Evolutionary conservation across 2,797 vertebrate genomes (phyloP), one percentile per base, ranked within the genome.

Genomic region (Eidolon dupreanum): DNA sequence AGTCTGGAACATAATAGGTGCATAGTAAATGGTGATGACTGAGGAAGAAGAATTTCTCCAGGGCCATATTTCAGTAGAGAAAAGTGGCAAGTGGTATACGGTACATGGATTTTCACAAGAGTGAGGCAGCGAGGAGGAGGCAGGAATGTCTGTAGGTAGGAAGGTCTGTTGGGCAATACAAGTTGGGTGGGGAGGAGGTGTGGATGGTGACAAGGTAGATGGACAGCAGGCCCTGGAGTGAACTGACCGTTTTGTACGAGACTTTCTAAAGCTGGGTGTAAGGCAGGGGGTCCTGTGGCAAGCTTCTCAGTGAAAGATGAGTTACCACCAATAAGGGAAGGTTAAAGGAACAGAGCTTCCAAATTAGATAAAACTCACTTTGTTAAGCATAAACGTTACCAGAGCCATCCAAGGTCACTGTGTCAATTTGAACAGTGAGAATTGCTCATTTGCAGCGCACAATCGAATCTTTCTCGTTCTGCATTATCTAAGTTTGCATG

Each of bases 301-400:
- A 88, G 63, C 8, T 90, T 92, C 38, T 24, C 71, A 13, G 24
- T 17, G 65, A 90, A 93, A 87, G 53, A 86, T 55, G n/a, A 51
- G 73, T 82, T 73, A 66, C 53, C 61, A 24, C 33, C 97, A 85
- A 51, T 41, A 43, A 0, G 0, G 61, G 61, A 55, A 33, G 33
- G 26, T 90, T 92, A 61, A 33, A 16, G 55, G 87, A 94, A 41
- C 6, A 12, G 24, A 53, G 83, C 91, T 43, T 92, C 96, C 0
- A 0, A 97, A 94, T 96, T 88, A 90, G 66, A 41, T 7, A 0
- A 97, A 95, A 93, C 11, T 89, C 75, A 59, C 84, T 96, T 93
- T 88, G 94, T 88, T 91, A 84, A 96, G 90, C 90, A 77, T 90
- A 97, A 94, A 94, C 59, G 59, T 87, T 93, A 78, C 49, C 0